A percentile compares a stretch with the other conserved stretches of the same genome.
These are phyloP conservation scores for Drosophila santomea DNA, from an alignment of 1,140 invertebrate species.

Conservation along the genomic window DNA sequence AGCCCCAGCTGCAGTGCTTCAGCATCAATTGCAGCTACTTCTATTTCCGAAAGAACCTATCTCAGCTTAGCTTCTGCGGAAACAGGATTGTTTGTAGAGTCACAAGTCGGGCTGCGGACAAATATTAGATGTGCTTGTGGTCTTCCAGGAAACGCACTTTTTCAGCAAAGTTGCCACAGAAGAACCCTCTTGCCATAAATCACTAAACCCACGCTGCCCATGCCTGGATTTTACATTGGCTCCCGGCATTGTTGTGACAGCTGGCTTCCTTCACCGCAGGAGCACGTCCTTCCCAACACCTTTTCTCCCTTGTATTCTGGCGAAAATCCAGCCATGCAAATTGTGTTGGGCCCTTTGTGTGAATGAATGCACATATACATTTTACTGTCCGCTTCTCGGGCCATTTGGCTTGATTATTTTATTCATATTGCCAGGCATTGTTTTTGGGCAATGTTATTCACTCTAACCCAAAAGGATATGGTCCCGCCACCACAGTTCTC, in stretches of 20 bases:
- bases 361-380: slow-evolving; percentile 25
- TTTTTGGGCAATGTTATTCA: background rate
- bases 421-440: background rate
- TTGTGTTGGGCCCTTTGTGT: slow-evolving; percentile 19
- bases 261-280: slow-evolving; percentile 14
- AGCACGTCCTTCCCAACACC: slow-evolving; percentile 9
- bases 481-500: background rate
- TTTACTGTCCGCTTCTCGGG: background rate
- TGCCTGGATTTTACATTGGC: background rate
- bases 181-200: slow-evolving; percentile 32
- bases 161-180: slow-evolving; percentile 21
- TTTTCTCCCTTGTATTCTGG: background rate
- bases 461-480: background rate
- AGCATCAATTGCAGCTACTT: background rate
- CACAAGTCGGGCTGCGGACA: background rate
- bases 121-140: slow-evolving; percentile 33
- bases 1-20: background rate
- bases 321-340: slow-evolving; percentile 31
- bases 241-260: slow-evolving; percentile 34
- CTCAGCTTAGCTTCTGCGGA: background rate
- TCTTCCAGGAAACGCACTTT: slow-evolving; percentile 10
- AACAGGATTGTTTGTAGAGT: background rate
- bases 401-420: slow-evolving; percentile 18
- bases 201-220: slow-evolving; percentile 22
- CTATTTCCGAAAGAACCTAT: background rate